Base-by-base conservation (phyloP, 2,797 vertebrate species). In the Alcedo atthis region DNA sequence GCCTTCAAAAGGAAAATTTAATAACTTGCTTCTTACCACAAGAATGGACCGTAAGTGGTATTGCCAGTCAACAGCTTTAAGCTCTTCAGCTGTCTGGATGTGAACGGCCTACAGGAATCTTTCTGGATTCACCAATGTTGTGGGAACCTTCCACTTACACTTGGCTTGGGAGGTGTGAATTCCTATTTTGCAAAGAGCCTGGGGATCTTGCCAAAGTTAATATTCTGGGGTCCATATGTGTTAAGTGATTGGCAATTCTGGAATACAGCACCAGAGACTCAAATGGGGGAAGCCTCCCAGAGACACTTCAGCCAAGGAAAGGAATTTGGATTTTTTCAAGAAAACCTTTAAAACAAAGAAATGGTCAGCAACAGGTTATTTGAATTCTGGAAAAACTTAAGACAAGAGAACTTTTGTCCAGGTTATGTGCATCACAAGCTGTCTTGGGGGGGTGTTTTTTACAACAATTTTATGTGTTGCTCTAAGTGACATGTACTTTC, bases 1-100 rank as follows among this genome's bases (percentile, higher is more conserved):
- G 83, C 19, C 85, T 96, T 94, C 96, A 94, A 96, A 95, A 94
- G 89, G 71, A 95, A 94, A 96, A 94, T 94, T 93, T 93, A 94
- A 94, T 96, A 93, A 92, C 92, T 92, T 90, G 66, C 54, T 69
- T 78, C 78, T 90, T 86, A 85, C 89, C 90, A 83, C 93, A 96
- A 95, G 89, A 96, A 96, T 94, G 85, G 94, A 49, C 71, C 1
- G 0, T 87, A 87, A 92, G 59, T 46, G 33, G 71, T 87, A 71
- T 79, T 90, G 82, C 83, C 76, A 69, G 80, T 95, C 92, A 94
- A 85, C 62, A 91, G 82, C 89, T 89, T 70, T 86, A 93, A 94
- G 85, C 67, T 87, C 77, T 90, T 80, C 70, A 77, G 85, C 89
- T 92, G 87, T 91, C 57, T 81, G 89, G 88, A 96, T 90, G 81